Evolutionary conservation across 2,797 vertebrate genomes (phyloP).

Genomic region (Erethizon dorsatum): DNA sequence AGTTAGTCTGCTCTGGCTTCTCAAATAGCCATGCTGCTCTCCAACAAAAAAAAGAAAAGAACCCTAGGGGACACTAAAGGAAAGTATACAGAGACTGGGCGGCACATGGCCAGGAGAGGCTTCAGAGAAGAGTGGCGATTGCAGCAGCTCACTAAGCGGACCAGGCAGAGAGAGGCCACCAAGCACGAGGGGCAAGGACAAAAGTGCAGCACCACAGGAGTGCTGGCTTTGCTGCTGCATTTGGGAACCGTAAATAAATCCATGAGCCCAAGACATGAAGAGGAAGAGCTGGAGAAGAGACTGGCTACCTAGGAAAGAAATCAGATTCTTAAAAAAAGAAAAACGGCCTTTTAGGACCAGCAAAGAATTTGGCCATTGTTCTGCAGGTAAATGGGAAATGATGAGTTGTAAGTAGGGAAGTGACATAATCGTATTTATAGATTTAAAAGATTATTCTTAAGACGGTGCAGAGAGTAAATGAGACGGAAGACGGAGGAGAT

Average conservation of each 20-base stretch:
- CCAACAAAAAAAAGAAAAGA: background rate
- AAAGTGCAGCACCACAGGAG: background rate
- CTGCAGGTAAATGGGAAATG: constrained; percentile 4
- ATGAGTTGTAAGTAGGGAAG: constrained; percentile 23
- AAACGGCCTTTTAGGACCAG: background rate
- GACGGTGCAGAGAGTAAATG: constrained; percentile 24
- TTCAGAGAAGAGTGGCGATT: background rate
- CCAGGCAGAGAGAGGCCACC: background rate
- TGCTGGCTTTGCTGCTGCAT: background rate
- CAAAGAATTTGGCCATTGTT: constrained; percentile 34
- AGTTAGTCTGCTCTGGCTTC: background rate
- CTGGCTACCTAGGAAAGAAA: background rate
- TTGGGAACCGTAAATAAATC: background rate
- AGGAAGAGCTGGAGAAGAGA: background rate
- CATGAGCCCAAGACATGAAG: background rate
- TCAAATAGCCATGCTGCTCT: background rate
- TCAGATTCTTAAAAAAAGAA: background rate
- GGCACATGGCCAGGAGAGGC: background rate
- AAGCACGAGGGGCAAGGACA: background rate
- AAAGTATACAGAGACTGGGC: background rate
- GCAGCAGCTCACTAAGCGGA: background rate
- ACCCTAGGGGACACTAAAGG: background rate
- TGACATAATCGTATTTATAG: constrained; percentile 35
- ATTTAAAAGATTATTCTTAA: constrained; percentile 55
- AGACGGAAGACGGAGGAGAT: constrained; percentile 13